Conservation (phyloP, 2,113 vertebrate genomes). For the Strigops habroptila region DNA sequence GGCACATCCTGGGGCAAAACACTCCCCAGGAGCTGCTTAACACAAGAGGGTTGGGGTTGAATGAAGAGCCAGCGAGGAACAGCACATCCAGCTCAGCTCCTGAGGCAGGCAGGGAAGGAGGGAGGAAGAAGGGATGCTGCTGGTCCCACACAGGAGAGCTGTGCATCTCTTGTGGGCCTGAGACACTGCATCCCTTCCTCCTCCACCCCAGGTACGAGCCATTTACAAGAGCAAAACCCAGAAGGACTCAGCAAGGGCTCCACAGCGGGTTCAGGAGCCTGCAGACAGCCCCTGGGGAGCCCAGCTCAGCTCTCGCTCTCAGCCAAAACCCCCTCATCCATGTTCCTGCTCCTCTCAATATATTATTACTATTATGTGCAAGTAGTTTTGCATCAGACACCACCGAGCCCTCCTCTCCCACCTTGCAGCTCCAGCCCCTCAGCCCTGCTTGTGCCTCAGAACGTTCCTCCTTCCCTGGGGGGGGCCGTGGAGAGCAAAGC, state of each 20-base stretch:
- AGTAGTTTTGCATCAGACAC: conserved; percentile 32
- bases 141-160: background rate
- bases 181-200: background rate
- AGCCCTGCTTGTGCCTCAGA: background rate
- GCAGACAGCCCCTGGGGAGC: background rate
- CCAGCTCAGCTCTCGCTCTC: background rate
- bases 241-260: background rate
- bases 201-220: background rate
- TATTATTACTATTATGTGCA: conserved; percentile 71
- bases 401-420: background rate
- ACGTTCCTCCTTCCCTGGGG: background rate
- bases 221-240: background rate
- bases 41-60: fast-evolving
- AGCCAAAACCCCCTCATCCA: background rate
- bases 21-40: background rate
- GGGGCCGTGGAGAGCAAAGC: conserved; percentile 7
- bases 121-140: background rate
- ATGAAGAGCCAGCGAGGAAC: background rate
- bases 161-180: background rate
- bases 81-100: background rate
- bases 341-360: conserved; percentile 36
- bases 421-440: conserved; percentile 29
- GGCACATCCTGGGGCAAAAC: background rate
- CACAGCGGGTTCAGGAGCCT: background rate
- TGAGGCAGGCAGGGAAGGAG: background rate